Base-by-base conservation (phyloP, 2,113 vertebrate genomes). In the Gorsachius goisagi region DNA sequence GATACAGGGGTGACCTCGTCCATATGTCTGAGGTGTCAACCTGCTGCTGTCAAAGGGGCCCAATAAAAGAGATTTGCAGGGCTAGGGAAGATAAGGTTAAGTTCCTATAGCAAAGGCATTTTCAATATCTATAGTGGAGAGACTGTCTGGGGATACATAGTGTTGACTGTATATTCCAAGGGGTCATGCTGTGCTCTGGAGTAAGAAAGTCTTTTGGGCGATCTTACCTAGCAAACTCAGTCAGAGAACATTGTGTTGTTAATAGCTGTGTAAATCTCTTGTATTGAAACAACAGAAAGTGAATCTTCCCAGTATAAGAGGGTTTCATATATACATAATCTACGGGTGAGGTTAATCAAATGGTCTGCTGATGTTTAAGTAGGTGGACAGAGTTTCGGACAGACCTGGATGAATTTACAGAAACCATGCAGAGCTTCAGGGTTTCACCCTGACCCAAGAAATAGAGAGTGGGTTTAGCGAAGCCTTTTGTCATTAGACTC, bases 121-220 rank as follows among this genome's bases (percentile, higher is more conserved):
- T 95, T 85, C 63, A 62, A 0, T 87, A 73, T 47, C 37, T 79
- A 1, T 44, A 52, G 50, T 17, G 37, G 49, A 52, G 50, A 62
- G 22, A 67, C 22, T 0, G 0, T 78, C 89, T 44, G 13, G 10
- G 41, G 21, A 2, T 74, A 37, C 20, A 9, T 8, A n/a, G 41
- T 71, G 41, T 22, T 37, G 27, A 41, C 15, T 50, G 10, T 79
- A 24, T 89, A 24, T 89, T 68, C 44, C 33, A 37, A 62, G 78
- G 14, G 30, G 19, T 69, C 27, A 24, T 2, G 1, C 15, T 74
- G 53, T 89, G 11, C 56, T 75, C 56, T 93, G 58, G 64, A 82
- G 28, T 58, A 39, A 37, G 44, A 23, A 67, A 55, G 26, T 37
- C 86, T 75, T 85, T 69, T 49, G 67, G 30, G 30, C 3, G 0